These are phyloP conservation scores for Zeuzera pyrina DNA, from an alignment of 2,888 invertebrate species.

Conservation along the genomic window DNA sequence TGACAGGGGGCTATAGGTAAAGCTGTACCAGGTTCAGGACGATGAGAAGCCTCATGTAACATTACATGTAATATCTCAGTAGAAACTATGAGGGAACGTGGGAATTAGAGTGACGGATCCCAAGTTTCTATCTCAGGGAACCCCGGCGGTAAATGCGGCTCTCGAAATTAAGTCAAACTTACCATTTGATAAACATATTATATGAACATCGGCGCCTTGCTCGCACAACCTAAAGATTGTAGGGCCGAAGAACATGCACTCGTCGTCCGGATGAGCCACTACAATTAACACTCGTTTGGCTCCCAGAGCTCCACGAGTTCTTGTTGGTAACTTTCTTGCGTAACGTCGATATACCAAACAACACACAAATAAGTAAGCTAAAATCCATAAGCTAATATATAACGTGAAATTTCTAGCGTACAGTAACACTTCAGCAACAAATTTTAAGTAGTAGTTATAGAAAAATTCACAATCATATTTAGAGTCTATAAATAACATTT, in stretches of 20 bases:
- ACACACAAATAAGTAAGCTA: constrained; percentile 59
- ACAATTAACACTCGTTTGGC: constrained; percentile 82
- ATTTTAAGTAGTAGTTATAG: constrained; percentile 46
- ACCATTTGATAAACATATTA: constrained; percentile 92
- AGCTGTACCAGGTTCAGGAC: too few relatives aligned
- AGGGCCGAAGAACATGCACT: constrained; percentile 99
- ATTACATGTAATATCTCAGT: too few relatives aligned
- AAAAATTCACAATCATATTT: constrained; percentile 37
- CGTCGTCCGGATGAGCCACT: constrained; percentile 98
- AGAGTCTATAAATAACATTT: constrained; percentile 47
- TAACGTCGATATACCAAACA: constrained; percentile 68
- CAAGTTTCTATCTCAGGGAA: too few relatives aligned
- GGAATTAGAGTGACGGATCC: too few relatives aligned
- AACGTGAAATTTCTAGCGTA: constrained; percentile 55
- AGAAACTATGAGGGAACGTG: too few relatives aligned
- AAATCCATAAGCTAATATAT: constrained; percentile 70
- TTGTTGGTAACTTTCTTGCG: constrained; percentile 59
- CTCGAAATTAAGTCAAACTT: too few relatives aligned
- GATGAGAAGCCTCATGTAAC: too few relatives aligned
- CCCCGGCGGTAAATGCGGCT: too few relatives aligned
- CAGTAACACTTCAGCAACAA: constrained; percentile 43
- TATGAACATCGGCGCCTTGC: constrained; percentile 78
- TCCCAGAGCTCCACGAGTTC: constrained; percentile 62
- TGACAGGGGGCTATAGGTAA: too few relatives aligned
- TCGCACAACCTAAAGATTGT: constrained; percentile 81